Percentiles rank a stretch among this genome's conserved stretches.
Conservation (phyloP, 2,797 vertebrate species). For the Lycodopsis pacificus region DNA sequence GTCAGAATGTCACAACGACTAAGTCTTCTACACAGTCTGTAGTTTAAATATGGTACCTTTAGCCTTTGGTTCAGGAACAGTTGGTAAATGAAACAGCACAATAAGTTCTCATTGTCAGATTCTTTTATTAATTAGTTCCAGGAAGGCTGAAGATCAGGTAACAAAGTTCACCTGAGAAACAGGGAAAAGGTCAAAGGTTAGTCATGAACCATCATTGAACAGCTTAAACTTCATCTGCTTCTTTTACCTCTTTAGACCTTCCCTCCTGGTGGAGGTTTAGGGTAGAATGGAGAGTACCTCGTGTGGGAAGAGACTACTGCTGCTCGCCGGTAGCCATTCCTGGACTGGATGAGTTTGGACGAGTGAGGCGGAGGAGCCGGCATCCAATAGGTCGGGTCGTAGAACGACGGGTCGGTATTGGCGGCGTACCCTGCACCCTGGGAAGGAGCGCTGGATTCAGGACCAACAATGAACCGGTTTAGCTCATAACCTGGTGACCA, state of each 20-base stretch:
- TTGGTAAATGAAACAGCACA: neutral
- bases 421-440: neutral
- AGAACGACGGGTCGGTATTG: too few relatives aligned
- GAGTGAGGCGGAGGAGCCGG: too few relatives aligned
- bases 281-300: neutral
- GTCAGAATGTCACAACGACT: too few relatives aligned
- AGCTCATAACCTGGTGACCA: neutral
- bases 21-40: too few relatives aligned
- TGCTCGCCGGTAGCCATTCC: too few relatives aligned
- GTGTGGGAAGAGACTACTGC: neutral
- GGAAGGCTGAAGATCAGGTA: neutral
- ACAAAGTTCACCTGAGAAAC: neutral
- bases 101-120: neutral
- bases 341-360: too few relatives aligned
- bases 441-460: neutral
- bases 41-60: too few relatives aligned
- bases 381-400: too few relatives aligned
- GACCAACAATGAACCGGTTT: neutral
- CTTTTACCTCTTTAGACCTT: neutral
- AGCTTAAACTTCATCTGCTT: neutral
- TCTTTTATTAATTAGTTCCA: neutral
- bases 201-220: neutral
- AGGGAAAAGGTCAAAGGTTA: neutral
- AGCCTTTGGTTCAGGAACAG: rapidly evolving
- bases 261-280: too few relatives aligned